phyloP scores from a whole-genome alignment of 1,140 invertebrate species.

The Listronotus bonariensis region DNA sequence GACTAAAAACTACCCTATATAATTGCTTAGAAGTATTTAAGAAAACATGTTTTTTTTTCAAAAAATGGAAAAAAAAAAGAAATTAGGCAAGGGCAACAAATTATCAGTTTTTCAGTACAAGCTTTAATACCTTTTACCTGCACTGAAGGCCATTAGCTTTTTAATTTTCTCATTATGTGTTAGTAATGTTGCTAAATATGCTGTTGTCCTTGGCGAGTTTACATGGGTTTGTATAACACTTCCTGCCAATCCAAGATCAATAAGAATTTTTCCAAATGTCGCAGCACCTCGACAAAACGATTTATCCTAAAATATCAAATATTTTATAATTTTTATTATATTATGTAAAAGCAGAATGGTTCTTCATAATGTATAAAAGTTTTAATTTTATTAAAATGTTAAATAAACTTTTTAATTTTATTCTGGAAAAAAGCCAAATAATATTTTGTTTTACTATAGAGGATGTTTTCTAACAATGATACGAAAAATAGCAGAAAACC shows the following conservation, averaged over 20 bases:
- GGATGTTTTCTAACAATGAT: too few species aligned
- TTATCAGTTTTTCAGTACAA: background rate
- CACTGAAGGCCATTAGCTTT: constrained; percentile 64
- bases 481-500: too few species aligned
- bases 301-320: constrained; percentile 64
- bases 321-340: too few species aligned
- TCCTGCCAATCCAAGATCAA: constrained; percentile 66
- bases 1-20: too few species aligned
- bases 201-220: constrained; percentile 72
- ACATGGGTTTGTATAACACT: constrained; percentile 77
- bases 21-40: background rate
- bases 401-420: too few species aligned
- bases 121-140: constrained; percentile 59
- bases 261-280: constrained; percentile 67
- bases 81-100: background rate
- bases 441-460: too few species aligned
- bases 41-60: background rate
- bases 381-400: too few species aligned
- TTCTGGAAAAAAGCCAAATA: too few species aligned
- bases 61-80: background rate
- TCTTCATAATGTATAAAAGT: too few species aligned
- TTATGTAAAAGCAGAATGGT: too few species aligned
- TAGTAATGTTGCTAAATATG: constrained; percentile 72
- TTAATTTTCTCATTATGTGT: constrained; percentile 64
- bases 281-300: constrained; percentile 77